A percentile compares a stretch with the other conserved stretches of the same genome.
Conservation (phyloP, 1,140 invertebrate genomes). For the Pseudachorutes palmiensis region DNA sequence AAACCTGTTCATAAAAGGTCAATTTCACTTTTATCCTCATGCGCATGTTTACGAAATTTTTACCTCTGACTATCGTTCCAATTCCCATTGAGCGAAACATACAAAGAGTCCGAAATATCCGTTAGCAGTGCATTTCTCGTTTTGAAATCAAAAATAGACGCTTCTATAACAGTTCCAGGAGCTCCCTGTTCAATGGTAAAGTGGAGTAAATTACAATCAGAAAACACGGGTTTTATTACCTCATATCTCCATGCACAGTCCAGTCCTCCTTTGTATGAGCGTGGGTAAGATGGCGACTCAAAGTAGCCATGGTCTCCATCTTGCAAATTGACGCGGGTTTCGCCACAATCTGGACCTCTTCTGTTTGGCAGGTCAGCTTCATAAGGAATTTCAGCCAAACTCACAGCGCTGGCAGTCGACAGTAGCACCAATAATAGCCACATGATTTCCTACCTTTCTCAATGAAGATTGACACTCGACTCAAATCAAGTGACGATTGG, state of each 20-base stretch:
- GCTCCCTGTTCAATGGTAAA: background rate
- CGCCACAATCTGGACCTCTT: too few relatives aligned
- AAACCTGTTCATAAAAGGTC: background rate
- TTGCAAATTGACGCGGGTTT: background rate
- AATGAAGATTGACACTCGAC: too few relatives aligned
- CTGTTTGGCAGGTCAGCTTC: too few relatives aligned
- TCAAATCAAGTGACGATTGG: too few relatives aligned
- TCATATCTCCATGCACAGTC: constrained; percentile 3
- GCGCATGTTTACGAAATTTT: background rate
- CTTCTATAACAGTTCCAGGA: constrained; percentile 10
- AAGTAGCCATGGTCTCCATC: constrained; percentile 8
- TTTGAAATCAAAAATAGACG: constrained; percentile 11
- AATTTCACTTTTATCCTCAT: background rate
- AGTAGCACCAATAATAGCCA: too few relatives aligned
- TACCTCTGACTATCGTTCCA: constrained; percentile 18
- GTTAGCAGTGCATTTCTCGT: background rate
- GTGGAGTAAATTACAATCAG: background rate
- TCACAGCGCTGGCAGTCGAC: too few relatives aligned
- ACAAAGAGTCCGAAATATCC: constrained; percentile 10
- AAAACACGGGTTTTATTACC: background rate
- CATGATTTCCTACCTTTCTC: too few relatives aligned
- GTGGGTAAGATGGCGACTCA: background rate
- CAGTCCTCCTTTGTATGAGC: background rate
- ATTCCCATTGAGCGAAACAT: constrained; percentile 10
- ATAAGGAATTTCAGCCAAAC: too few relatives aligned